Percentiles rank a stretch among this genome's conserved stretches.
Evolutionary conservation across 2,113 vertebrate species (phyloP).

Genomic region (Phaethornis superciliosus): DNA sequence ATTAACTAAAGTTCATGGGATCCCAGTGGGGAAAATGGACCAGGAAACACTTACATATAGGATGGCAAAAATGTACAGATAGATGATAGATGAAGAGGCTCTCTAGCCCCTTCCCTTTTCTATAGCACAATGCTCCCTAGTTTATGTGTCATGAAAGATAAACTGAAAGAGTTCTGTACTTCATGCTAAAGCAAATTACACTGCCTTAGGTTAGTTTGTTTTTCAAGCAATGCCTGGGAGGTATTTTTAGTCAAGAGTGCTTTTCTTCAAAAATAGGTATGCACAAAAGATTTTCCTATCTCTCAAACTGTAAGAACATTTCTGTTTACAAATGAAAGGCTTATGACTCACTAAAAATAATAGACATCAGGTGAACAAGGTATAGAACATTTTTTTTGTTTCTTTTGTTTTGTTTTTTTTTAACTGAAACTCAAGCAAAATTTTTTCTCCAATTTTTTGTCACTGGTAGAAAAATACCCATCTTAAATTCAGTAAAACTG

Average conservation of each 20-base stretch:
- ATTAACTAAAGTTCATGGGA: not conserved
- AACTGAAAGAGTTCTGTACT: not conserved
- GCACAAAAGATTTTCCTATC: not conserved
- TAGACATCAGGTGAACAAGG: not conserved
- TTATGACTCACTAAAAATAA: slow-evolving; percentile 22
- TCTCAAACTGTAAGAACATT: slow-evolving; percentile 28
- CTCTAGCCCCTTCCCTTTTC: not conserved
- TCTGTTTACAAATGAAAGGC: slow-evolving; percentile 6
- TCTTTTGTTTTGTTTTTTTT: not conserved
- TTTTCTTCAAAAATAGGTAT: not conserved
- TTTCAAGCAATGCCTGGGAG: not conserved
- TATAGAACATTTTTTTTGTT: not conserved
- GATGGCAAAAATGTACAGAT: not conserved
- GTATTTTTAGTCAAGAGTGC: not conserved
- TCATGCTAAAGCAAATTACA: not conserved
- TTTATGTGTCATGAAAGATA: not conserved
- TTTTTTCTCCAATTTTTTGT: not conserved
- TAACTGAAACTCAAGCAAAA: not conserved
- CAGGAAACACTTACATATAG: not conserved
- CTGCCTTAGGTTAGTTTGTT: not conserved
- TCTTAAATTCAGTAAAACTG: not conserved
- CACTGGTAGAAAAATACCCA: not conserved
- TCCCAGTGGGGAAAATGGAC: not conserved
- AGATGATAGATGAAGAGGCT: not conserved
- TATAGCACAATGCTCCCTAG: not conserved